Percentiles rank a stretch among this genome's conserved stretches.
Conservation (phyloP, 2,797 vertebrate species). For the Monodelphis domestica region DNA sequence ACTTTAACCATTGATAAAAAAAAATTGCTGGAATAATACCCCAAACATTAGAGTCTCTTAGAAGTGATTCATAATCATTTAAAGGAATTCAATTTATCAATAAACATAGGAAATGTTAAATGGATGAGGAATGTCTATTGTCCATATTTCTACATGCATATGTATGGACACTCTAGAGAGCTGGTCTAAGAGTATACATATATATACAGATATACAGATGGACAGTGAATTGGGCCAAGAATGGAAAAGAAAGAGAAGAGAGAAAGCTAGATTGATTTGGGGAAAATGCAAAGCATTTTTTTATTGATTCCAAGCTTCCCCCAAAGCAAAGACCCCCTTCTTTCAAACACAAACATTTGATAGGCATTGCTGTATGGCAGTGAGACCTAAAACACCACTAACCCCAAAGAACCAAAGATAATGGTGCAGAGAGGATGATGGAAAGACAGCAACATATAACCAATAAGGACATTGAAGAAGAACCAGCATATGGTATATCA, state of each 20-base stretch:
- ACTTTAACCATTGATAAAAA: too few species aligned
- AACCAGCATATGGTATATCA: not conserved
- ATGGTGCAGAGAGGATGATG: not conserved
- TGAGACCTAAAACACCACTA: not conserved
- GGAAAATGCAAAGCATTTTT: too few species aligned
- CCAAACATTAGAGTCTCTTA: not conserved
- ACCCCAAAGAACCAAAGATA: not conserved
- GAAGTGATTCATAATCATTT: not conserved
- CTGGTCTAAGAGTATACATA: too few species aligned
- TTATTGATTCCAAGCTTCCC: not conserved
- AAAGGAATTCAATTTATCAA: not conserved
- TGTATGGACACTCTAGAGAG: too few species aligned
- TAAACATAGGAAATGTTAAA: too few species aligned
- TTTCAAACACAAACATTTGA: not conserved
- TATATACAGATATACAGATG: too few species aligned
- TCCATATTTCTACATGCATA: too few species aligned
- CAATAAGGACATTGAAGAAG: not conserved
- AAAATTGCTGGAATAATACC: not conserved
- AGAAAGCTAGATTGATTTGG: too few species aligned
- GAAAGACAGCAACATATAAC: not conserved
- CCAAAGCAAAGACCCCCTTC: not conserved
- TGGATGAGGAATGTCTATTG: too few species aligned
- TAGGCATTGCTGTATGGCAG: not conserved
- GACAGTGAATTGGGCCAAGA: too few species aligned
- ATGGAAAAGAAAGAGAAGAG: too few species aligned